Conservation (phyloP, 2,113 vertebrate species). For the Eurystomus gularis region DNA sequence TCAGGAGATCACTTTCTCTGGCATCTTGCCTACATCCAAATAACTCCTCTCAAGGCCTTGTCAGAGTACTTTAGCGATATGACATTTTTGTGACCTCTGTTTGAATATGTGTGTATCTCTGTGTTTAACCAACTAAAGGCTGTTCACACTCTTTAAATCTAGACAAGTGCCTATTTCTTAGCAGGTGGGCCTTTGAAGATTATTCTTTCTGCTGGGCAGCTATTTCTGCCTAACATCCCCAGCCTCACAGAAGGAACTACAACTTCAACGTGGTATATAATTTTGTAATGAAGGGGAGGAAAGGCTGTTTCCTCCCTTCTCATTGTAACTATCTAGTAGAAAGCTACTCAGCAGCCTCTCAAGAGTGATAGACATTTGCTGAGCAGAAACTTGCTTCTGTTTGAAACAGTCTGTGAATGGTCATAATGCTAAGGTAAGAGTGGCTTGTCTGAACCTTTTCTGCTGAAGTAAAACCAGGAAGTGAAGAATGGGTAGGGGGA, state of each 20-base stretch:
- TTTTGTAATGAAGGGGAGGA: background rate
- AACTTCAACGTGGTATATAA: background rate
- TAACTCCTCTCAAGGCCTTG: background rate
- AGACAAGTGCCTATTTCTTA: background rate
- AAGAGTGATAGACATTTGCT: background rate
- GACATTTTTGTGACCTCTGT: background rate
- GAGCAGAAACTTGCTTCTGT: background rate
- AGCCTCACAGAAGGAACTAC: background rate
- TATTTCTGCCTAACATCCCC: background rate
- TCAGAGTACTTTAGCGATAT: background rate
- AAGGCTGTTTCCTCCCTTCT: background rate
- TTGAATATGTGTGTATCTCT: background rate
- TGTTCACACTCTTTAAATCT: background rate
- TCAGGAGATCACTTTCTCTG: slow-evolving; percentile 3
- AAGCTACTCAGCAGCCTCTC: background rate
- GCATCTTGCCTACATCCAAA: background rate
- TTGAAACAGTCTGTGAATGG: background rate
- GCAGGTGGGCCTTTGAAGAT: background rate
- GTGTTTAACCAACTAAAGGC: background rate
- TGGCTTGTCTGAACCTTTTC: background rate
- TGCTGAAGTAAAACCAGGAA: background rate
- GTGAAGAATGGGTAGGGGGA: background rate
- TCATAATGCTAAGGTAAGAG: background rate
- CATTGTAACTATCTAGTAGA: background rate
- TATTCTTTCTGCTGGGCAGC: background rate